These are phyloP conservation scores for Drosophila cardini DNA, from an alignment of 1,140 invertebrate genomes.

Conservation along the genomic window DNA sequence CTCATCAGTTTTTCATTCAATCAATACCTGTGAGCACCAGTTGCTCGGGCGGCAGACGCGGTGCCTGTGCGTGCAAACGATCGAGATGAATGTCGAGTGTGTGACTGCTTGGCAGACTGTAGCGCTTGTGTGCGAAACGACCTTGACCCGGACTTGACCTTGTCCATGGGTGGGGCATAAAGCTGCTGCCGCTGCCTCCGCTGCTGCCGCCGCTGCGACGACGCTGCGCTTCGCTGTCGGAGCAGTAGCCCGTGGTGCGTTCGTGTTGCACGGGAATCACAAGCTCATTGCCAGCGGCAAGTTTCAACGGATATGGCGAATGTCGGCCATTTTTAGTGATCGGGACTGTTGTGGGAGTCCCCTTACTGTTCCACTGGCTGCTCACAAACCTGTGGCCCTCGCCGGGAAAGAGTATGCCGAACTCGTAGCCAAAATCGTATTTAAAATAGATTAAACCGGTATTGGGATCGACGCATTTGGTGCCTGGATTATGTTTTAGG, in stretches of 20 bases:
- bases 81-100: conserved; percentile 82
- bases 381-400: conserved; percentile 87
- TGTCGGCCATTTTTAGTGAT: conserved; percentile 52
- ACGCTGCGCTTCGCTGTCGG: conserved; percentile 66
- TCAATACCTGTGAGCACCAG: conserved; percentile 71
- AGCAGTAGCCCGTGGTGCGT: conserved; percentile 68
- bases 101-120: conserved; percentile 83
- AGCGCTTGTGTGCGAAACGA: conserved; percentile 83
- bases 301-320: conserved; percentile 71
- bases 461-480: conserved; percentile 91
- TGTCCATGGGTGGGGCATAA: conserved; percentile 85
- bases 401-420: conserved; percentile 90
- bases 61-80: conserved; percentile 74
- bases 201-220: conserved; percentile 10
- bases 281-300: conserved; percentile 71
- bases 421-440: conserved; percentile 93
- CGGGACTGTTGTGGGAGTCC: conserved; percentile 84
- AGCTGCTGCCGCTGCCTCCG: conserved; percentile 84
- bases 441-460: conserved; percentile 93
- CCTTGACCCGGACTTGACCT: conserved; percentile 58
- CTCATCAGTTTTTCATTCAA: background rate
- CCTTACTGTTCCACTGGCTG: conserved; percentile 84
- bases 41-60: conserved; percentile 70
- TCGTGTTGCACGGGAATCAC: conserved; percentile 82
- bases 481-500: conserved; percentile 85